Base-by-base conservation (phyloP, 2,888 invertebrate genomes). In the Ennomos quercinarius region DNA sequence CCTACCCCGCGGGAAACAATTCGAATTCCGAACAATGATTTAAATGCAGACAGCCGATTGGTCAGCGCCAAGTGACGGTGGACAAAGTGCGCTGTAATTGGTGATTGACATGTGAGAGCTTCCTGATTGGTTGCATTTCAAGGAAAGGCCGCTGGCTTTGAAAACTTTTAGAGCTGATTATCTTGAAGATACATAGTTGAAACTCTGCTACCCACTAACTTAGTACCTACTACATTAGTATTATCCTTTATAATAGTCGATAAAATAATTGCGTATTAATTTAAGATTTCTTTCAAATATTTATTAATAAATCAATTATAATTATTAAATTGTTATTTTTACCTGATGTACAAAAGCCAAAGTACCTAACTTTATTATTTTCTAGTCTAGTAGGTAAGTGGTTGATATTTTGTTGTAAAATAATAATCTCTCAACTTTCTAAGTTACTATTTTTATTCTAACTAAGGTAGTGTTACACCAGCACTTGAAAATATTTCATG, bases 31-130 rank as follows among this genome's bases (percentile, higher is more conserved):
- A 81, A 80, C 73, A 72, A 69, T 74, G 80, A 81, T 87, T 84
- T 78, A 80, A 87, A 87, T 84, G 84, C 81, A 81, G 78, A 78
- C 80, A 73, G 71, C 61, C 82, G 80, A 88, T 86, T 86, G 87
- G 87, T 78, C 78, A 77, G 77, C 73, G 70, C 65, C 79, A 70
- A 78, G 77, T 80, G 86, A 83, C 78, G 72, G 72, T 63, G 78
- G 86, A 89, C 89, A 90, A 89, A 89, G 81, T 87, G 78, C 78
- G 79, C 79, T 86, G 84, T 89, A 89, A 89, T 90, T 89, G 89
- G 89, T 87, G 89, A 89, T 88, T 88, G 89, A 88, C 89, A 87
- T 84, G 87, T 83, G 87, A 84, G 78, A 72, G 81, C 77, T 89
- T 87, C 88, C 88, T 86, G 86, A 88, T 87, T 83, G 87, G 87